Evolutionary conservation across 2,797 vertebrate species (phyloP).

Genomic region (Hafferia zeledoni): DNA sequence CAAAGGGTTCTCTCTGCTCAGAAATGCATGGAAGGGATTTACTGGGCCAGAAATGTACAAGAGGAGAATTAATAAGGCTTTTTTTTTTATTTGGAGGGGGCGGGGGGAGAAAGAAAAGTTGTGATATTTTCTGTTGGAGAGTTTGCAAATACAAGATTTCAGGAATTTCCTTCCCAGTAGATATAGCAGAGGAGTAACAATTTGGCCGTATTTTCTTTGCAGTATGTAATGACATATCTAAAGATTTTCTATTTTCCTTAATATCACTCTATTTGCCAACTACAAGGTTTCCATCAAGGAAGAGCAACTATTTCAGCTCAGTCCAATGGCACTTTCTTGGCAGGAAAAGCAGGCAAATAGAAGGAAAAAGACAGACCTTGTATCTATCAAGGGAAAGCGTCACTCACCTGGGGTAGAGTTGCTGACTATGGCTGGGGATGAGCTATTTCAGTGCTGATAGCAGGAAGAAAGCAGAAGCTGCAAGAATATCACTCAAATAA

Average conservation of each 20-base stretch:
- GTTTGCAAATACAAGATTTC: neutral
- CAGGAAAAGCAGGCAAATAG: conserved; percentile 40
- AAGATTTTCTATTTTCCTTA: conserved; percentile 46
- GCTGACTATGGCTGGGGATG: conserved; percentile 51
- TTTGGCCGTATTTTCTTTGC: neutral
- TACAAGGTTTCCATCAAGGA: conserved; percentile 23
- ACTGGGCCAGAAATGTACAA: neutral
- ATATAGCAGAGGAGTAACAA: neutral
- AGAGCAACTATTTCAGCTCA: conserved; percentile 24
- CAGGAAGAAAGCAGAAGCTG: conserved; percentile 24
- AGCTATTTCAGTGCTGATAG: conserved; percentile 55
- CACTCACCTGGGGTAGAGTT: conserved; percentile 42
- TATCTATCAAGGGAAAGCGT: conserved; percentile 18
- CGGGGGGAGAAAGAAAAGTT: neutral
- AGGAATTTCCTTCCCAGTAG: neutral
- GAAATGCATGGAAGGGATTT: neutral
- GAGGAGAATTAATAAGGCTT: neutral
- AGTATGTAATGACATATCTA: neutral
- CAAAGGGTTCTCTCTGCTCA: conserved; percentile 3
- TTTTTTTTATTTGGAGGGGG: neutral
- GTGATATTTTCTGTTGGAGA: neutral
- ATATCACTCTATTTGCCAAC: conserved; percentile 17
- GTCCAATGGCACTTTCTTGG: conserved; percentile 36
- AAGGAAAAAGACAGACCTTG: conserved; percentile 5
- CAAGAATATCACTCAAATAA: conserved; percentile 21